Evolutionary conservation across 2,113 vertebrate genomes (phyloP).

Genomic region (Ellobius talpinus): DNA sequence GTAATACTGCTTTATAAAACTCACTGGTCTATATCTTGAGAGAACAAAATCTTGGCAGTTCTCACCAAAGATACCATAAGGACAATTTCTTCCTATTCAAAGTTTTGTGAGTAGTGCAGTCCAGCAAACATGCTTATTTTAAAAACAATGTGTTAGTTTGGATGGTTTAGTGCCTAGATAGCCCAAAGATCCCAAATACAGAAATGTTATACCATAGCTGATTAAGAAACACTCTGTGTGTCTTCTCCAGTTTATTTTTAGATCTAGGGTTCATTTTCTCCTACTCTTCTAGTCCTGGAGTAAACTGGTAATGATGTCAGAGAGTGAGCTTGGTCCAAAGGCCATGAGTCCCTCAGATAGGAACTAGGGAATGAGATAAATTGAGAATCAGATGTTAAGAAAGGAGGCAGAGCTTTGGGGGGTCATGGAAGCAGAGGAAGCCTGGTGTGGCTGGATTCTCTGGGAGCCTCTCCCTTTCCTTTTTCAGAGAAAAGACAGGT

Average conservation of each 20-base stretch:
- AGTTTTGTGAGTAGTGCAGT: slow-evolving; percentile 35
- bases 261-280: background rate
- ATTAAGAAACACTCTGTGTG: background rate
- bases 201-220: background rate
- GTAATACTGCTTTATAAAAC: slow-evolving; percentile 85
- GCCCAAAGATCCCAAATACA: background rate
- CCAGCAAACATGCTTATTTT: slow-evolving; percentile 17
- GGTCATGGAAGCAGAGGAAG: background rate
- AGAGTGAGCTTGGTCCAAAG: background rate
- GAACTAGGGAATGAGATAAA: background rate
- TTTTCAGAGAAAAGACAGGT: background rate
- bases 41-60: background rate
- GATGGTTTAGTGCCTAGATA: background rate
- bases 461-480: background rate
- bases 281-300: background rate
- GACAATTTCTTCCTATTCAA: background rate
- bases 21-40: background rate
- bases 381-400: background rate
- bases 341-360: background rate
- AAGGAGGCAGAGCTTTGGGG: background rate
- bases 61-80: slow-evolving; percentile 47
- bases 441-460: background rate
- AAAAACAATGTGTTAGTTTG: background rate
- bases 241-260: slow-evolving; percentile 35
- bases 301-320: background rate